Base-by-base conservation (phyloP, 2,888 invertebrate species). In the Hirtodrosophila trivittata region DNA sequence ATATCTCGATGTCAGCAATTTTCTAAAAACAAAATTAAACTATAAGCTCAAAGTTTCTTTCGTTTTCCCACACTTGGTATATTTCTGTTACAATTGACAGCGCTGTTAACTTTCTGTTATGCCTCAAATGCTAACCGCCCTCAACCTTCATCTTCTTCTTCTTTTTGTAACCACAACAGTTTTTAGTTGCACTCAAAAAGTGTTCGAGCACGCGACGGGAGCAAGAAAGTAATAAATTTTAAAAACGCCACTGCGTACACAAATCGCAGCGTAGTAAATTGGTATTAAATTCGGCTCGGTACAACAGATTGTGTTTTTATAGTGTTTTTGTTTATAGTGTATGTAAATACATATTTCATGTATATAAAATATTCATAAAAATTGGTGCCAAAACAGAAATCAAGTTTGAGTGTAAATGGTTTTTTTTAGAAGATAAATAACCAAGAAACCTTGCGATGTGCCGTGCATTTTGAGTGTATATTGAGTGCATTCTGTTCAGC, bases 401-500 rank as follows among this genome's bases (percentile, higher is more conserved):
- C 37, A 42, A 54, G 41, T 54, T 25, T 13, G 8, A 47, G 51
- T 47, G 42, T 13, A 33, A 13, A 26, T 13, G 35, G 12, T n/a
- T 28, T 13, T n/a, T 28, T 13, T 10, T 16, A 33, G 21, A 3
- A n/a, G 42, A 21, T 10, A 25, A 42, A 56, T 50, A 41, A 50
- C 26, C 32, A 51, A 41, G 4, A 56, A 49, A 51, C 3, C 9
- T 13, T 12, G 3, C 37, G 33, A 38, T 28, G 32, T 59, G 58
- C 33, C 41, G 10, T 21, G 41, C 18, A 49, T 21, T 38, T 69
- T 5, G 58, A 69, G 70, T 70, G 39, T 33, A 6, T 59, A 70
- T 65, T 72, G 75, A 71, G 71, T 64, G 65, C 18, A 70, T 59
- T 69, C 33, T 2, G 12, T 6, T 25, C 14, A n/a, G n/a, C 4